Conservation (phyloP, 2,888 invertebrate species). For the Andrena bucephala region DNA sequence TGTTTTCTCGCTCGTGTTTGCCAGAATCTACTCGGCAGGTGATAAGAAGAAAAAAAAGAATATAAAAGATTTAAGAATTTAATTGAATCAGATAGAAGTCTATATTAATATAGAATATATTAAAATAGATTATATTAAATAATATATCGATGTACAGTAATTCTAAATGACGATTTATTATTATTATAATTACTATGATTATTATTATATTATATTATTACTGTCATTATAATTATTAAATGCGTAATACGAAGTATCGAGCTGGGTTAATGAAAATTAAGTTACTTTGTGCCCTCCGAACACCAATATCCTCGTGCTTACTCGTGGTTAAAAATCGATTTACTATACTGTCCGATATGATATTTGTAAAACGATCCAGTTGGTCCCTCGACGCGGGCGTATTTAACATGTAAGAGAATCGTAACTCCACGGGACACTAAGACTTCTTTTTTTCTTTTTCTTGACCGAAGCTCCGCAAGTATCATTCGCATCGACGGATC, state of each 20-base stretch:
- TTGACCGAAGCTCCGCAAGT: not conserved
- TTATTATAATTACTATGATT: slow-evolving; percentile 73
- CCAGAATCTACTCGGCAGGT: slow-evolving; percentile 79
- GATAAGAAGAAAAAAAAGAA: slow-evolving; percentile 71
- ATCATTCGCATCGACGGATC: slow-evolving; percentile 5
- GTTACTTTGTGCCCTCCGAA: slow-evolving; percentile 54
- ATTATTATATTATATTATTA: slow-evolving; percentile 77
- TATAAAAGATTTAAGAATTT: slow-evolving; percentile 76
- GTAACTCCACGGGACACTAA: not conserved
- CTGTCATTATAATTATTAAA: slow-evolving; percentile 71
- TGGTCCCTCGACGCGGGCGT: slow-evolving; percentile 1
- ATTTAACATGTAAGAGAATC: not conserved
- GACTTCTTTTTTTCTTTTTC: not conserved
- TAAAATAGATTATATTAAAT: slow-evolving; percentile 84
- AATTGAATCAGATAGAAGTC: slow-evolving; percentile 81
- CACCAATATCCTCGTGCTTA: slow-evolving; percentile 31
- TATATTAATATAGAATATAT: slow-evolving; percentile 84
- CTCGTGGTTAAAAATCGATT: not conserved
- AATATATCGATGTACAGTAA: slow-evolving; percentile 85
- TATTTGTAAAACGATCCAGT: not conserved
- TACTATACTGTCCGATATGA: not conserved
- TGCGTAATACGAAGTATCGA: slow-evolving; percentile 60
- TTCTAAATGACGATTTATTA: slow-evolving; percentile 82
- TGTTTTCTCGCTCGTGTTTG: slow-evolving; percentile 78
- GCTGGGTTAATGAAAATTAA: slow-evolving; percentile 63